These are phyloP conservation scores for Heteromyza rotundicornis DNA, from an alignment of 2,888 invertebrate genomes.

Conservation along the genomic window DNA sequence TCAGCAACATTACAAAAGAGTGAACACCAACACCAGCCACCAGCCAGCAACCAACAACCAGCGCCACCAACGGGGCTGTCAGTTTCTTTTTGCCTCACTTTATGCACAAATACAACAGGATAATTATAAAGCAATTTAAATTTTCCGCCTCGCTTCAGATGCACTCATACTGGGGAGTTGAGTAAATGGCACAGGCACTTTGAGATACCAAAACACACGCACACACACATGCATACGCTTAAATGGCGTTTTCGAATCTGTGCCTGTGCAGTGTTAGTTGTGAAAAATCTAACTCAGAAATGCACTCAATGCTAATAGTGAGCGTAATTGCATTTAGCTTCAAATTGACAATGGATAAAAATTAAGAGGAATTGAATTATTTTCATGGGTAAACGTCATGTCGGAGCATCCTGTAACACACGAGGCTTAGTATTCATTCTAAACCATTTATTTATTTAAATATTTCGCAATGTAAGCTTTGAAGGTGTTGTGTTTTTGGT, in stretches of 20 bases:
- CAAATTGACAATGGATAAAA: neutral
- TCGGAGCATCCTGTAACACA: too few relatives aligned
- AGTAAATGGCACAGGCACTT: neutral
- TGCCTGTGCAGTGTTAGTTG: neutral
- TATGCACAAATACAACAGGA: slow-evolving; percentile 16
- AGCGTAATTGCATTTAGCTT: neutral
- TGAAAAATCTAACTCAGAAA: neutral
- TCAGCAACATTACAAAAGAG: slow-evolving; percentile 19
- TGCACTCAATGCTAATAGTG: slow-evolving; percentile 2
- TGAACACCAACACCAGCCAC: slow-evolving; percentile 4
- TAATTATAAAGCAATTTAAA: slow-evolving; percentile 29
- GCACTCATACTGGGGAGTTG: neutral
- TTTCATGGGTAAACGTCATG: too few relatives aligned
- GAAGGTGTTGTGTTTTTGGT: too few relatives aligned
- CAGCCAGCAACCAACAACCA: neutral
- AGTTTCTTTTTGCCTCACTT: neutral
- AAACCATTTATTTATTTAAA: too few relatives aligned
- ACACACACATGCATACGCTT: neutral
- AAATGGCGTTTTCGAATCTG: neutral
- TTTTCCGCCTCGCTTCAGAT: slow-evolving; percentile 15
- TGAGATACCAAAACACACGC: too few relatives aligned
- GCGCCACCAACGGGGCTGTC: neutral
- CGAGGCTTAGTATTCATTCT: too few relatives aligned
- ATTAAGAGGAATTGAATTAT: too few relatives aligned
- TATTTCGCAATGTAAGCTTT: too few relatives aligned